Base-by-base conservation (phyloP, 35 echinoderm and acorn worm genomes). In the Ophioderma brevispina region DNA sequence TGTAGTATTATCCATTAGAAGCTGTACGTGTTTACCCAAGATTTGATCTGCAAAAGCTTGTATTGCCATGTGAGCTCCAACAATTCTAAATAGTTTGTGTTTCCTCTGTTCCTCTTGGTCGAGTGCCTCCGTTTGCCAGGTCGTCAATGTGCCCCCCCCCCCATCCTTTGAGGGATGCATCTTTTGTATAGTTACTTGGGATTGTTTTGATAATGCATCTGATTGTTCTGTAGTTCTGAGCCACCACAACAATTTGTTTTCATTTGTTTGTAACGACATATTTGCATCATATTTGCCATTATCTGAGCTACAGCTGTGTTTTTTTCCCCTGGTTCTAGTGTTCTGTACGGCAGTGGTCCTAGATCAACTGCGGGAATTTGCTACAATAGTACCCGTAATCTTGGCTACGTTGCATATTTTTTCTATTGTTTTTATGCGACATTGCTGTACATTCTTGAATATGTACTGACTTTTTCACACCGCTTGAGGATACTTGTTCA, bases 81-180 rank as follows among this genome's bases (percentile, higher is more conserved):
- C 21, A 52, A 52, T 52, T 52, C 46, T 52, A 52, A 21, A 52
- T 52, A 52, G 21, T 52, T 52, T 52, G 46, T 52, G 46, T 21
- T 52, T 21, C 21, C 21, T 52, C 21, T 52, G 46, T 52, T 52
- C 46, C 46, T 8, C 8, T 52, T 52, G 8, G 46, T 52, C 46
- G 21, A 52, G 8, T 8, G 21, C 46, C 46, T 52, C 46, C 46
- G 21, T 11, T 11, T 52, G 8, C 21, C 46, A n/a, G n/a, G n/a
- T 52, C 46, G 46, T 8, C 8, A 52, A 11, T 81, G 38, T 42
- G 36, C 6, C 56, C 28, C 15, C 78, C 91, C 49, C 79, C 86
- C 80, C 91, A 88, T 21, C 78, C 91, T 19, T 81, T 31, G 0
- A 5, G 70, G 0, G 92, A 94, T 17, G 87, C 87, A 89, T 94